Percentiles rank a stretch among this genome's conserved stretches.
Evolutionary conservation across 2,113 vertebrate genomes (phyloP).

Genomic region (Chlamydotis undulata): DNA sequence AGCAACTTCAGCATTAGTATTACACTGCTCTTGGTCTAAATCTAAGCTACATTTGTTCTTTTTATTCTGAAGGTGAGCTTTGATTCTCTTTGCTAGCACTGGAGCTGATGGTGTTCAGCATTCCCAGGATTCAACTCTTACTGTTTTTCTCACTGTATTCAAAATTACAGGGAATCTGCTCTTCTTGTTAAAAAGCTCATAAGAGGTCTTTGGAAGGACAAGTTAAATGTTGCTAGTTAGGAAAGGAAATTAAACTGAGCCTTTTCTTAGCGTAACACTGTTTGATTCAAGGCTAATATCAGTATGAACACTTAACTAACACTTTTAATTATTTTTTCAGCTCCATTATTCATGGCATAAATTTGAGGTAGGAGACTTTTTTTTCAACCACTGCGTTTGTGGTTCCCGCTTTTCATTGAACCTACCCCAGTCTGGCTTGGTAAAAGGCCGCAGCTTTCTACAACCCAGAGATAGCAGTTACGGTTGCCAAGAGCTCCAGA

Average conservation of each 20-base stretch:
- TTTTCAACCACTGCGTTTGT: background rate
- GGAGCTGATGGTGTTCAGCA: background rate
- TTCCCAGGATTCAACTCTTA: background rate
- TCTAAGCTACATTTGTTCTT: background rate
- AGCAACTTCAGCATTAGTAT: background rate
- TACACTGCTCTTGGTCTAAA: background rate
- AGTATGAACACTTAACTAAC: background rate
- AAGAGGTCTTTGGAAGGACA: background rate
- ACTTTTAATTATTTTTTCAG: background rate
- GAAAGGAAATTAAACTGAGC: background rate
- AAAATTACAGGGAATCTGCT: background rate
- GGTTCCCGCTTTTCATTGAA: background rate
- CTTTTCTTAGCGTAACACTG: background rate
- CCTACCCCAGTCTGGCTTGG: background rate
- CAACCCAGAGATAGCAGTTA: accelerated
- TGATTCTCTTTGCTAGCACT: background rate
- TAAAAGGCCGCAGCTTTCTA: background rate
- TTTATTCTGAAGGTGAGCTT: background rate
- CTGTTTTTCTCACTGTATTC: background rate
- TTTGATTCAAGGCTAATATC: background rate
- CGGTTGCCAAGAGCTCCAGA: background rate
- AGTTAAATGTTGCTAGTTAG: background rate
- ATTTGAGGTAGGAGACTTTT: background rate
- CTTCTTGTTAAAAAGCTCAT: background rate
- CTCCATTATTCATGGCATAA: background rate